Conservation (phyloP, 2,888 invertebrate species). For the Melanophora roralis region DNA sequence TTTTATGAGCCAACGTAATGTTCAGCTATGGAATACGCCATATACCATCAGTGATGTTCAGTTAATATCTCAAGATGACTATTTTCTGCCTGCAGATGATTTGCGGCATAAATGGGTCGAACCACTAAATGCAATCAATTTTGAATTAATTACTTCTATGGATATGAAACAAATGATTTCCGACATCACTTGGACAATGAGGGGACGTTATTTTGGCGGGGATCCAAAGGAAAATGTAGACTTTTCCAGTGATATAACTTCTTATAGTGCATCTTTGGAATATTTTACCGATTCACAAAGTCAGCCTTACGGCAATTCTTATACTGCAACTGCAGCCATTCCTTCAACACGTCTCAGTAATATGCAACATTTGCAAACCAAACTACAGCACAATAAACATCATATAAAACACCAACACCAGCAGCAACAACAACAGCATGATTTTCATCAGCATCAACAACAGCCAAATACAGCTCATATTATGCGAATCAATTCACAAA, state of each 20-base stretch:
- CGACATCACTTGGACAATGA: conserved; percentile 79
- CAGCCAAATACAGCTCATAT: conserved; percentile 51
- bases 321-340: conserved; percentile 57
- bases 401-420: conserved; percentile 53
- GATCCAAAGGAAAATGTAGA: conserved; percentile 66
- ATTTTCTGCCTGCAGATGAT: conserved; percentile 83
- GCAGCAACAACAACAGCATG: conserved; percentile 19
- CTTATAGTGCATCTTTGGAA: conserved; percentile 67
- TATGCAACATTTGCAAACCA: conserved; percentile 27
- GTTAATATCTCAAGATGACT: conserved; percentile 86
- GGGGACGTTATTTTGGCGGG: conserved; percentile 67
- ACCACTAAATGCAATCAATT: conserved; percentile 85
- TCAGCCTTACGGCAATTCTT: conserved; percentile 65
- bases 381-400: conserved; percentile 31
- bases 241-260: conserved; percentile 62
- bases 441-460: conserved; percentile 52
- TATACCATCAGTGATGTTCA: conserved; percentile 76
- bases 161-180: conserved; percentile 85
- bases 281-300: conserved; percentile 68
- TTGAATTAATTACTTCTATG: conserved; percentile 84
- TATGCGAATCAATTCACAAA: conserved; percentile 64
- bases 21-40: conserved; percentile 72
- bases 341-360: conserved; percentile 43
- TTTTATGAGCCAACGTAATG: conserved; percentile 70
- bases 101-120: conserved; percentile 81